Conservation (phyloP, 2,113 vertebrate genomes). For the Neotragus moschatus region DNA sequence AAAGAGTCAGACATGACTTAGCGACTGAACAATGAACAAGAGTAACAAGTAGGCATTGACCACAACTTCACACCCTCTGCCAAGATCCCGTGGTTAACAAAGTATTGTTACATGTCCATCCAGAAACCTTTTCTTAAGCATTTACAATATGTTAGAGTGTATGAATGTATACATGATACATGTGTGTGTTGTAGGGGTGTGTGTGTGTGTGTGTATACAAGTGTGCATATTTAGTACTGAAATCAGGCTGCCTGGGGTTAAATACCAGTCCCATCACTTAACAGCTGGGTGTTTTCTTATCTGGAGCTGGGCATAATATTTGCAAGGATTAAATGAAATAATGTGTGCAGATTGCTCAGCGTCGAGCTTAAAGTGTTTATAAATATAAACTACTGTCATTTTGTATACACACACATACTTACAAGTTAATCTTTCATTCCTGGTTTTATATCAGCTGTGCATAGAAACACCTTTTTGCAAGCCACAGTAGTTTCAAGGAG, state of each 20-base stretch:
- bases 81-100: neutral
- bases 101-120: neutral
- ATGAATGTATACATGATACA: too few species aligned
- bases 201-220: rapidly evolving
- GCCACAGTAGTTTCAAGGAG: neutral
- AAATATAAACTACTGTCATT: neutral
- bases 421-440: neutral
- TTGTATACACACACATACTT: neutral
- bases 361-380: neutral
- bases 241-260: neutral
- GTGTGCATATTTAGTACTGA: neutral
- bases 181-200: neutral
- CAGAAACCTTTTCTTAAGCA: neutral
- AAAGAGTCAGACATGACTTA: neutral
- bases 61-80: neutral
- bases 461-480: neutral
- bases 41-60: neutral
- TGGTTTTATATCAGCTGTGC: neutral
- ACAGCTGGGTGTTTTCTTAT: neutral
- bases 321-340: neutral
- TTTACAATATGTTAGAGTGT: too few species aligned
- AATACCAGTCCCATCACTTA: neutral
- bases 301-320: neutral
- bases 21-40: neutral
- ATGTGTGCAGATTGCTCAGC: rapidly evolving